These are phyloP conservation scores for Synchiropus splendidus DNA, from an alignment of 2,113 vertebrate genomes.

Conservation along the genomic window DNA sequence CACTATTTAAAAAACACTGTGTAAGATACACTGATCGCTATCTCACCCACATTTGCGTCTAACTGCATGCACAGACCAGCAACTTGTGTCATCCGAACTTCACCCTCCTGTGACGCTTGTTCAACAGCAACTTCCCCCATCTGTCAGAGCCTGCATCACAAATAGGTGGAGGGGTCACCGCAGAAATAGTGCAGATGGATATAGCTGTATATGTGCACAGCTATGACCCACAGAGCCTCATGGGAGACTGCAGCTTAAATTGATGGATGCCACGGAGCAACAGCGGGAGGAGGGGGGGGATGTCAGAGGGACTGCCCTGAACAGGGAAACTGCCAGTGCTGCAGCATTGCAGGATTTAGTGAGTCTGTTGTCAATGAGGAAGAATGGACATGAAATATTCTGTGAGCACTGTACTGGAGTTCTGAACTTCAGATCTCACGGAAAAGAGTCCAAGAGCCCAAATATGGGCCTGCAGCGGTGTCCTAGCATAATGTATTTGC, in stretches of 20 bases:
- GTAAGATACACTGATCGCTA: no score
- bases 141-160: constrained; percentile 22
- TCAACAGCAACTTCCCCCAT: constrained; percentile 11
- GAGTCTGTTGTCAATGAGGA: constrained; percentile 12
- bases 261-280: constrained; percentile 37
- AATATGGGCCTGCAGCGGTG: no score
- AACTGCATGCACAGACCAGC: no score
- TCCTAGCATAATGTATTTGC: no score
- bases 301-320: constrained; percentile 12
- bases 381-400: no score
- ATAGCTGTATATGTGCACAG: constrained; percentile 1
- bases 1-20: no score
- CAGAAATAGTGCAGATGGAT: constrained; percentile 8
- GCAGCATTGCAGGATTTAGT: constrained; percentile 41
- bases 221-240: constrained; percentile 27
- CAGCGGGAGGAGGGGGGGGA: constrained; percentile 5
- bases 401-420: no score
- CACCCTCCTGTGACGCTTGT: no score
- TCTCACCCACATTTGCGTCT: no score
- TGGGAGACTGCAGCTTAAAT: constrained; percentile 41
- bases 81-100: no score
- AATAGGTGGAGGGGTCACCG: constrained; percentile 31
- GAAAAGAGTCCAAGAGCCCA: no score
- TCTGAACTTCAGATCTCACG: no score
- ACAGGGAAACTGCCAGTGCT: constrained; percentile 32